Evolutionary conservation across 2,888 invertebrate species (phyloP), one percentile per base, ranked within the genome.

Genomic region (Leucoptera coffeella): DNA sequence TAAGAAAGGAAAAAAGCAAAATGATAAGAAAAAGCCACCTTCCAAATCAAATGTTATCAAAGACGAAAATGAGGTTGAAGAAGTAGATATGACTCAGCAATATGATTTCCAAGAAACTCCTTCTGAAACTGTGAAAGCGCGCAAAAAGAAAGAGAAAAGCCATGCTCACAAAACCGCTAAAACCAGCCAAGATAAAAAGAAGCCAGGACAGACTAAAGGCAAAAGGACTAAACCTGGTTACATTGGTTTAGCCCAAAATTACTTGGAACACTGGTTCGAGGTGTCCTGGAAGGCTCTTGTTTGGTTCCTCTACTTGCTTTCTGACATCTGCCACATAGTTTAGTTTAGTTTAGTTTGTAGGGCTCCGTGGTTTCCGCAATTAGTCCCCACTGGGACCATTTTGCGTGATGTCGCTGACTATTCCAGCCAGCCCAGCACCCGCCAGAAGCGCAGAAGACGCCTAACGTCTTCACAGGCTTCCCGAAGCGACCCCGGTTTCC

Each of bases 241-340:
- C 35, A 38, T 59, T 47, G 51, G 72, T 0, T 30, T 67, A 30
- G 58, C 59, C 26, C 72, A 69, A 28, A 60, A 51, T 31, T 65
- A 62, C 28, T 27, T 69, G 20, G 67, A 74, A 32, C 69, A 73
- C 30, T 78, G 78, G 77, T 62, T 71, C 7, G 73, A 62, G 22
- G 75, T 71, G 1, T 69, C 75, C 4, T 60, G 74, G 48, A 78
- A 73, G 41, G 77, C 86, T 30, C 51, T 85, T 29, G 71, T 78
- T 30, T 90, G 90, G 90, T 76, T 90, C 31, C 64, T 84, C 35
- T 81, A 83, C 58, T 64, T 90, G 39, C 74, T 90, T 13, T 84
- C 81, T 14, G 89, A 90, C 51, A 84, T 89, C 38, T 77, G 83
- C 38, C n/a, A n/a, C n/a, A n/a, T n/a, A n/a, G n/a, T n/a, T n/a